Conservation (phyloP, 2,888 invertebrate species). For the Agriopis marginaria region DNA sequence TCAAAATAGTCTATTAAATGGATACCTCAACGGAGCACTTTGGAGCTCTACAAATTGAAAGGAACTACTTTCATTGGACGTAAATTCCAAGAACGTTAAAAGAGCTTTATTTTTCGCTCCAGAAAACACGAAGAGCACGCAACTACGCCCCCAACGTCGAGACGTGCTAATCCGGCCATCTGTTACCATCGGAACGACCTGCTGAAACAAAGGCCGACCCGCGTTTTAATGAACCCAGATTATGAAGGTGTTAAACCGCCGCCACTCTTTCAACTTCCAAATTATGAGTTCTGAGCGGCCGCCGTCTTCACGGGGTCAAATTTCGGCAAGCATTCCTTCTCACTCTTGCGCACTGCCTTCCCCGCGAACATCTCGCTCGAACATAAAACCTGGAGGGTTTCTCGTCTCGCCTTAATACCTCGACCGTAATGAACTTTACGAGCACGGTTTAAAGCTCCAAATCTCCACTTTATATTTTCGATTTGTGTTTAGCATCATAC, state of each 20-base stretch:
- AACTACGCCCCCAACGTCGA: slow-evolving; percentile 65
- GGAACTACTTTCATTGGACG: slow-evolving; percentile 11
- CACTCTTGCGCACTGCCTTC: slow-evolving; percentile 63
- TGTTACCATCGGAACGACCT: slow-evolving; percentile 81
- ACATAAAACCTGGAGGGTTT: slow-evolving; percentile 71
- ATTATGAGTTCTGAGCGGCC: slow-evolving; percentile 80
- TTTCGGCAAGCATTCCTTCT: slow-evolving; percentile 72
- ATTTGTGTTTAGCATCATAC: slow-evolving; percentile 79
- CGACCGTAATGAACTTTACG: slow-evolving; percentile 66
- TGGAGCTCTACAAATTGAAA: background rate
- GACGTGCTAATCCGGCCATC: slow-evolving; percentile 82
- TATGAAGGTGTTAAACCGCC: slow-evolving; percentile 85
- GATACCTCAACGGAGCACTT: background rate
- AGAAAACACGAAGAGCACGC: slow-evolving; percentile 52
- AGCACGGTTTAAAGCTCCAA: slow-evolving; percentile 61
- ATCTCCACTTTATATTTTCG: slow-evolving; percentile 59
- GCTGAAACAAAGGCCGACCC: slow-evolving; percentile 84
- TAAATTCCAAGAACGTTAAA: slow-evolving; percentile 35
- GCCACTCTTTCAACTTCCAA: slow-evolving; percentile 83
- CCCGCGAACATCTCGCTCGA: slow-evolving; percentile 71
- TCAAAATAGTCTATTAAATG: background rate
- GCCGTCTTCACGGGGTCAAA: slow-evolving; percentile 77
- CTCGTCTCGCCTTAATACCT: slow-evolving; percentile 57
- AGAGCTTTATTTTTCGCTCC: slow-evolving; percentile 43
- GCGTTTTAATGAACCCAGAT: slow-evolving; percentile 84